Conservation (phyloP, 2,888 invertebrate genomes). For the Acanthopleura granulata region DNA sequence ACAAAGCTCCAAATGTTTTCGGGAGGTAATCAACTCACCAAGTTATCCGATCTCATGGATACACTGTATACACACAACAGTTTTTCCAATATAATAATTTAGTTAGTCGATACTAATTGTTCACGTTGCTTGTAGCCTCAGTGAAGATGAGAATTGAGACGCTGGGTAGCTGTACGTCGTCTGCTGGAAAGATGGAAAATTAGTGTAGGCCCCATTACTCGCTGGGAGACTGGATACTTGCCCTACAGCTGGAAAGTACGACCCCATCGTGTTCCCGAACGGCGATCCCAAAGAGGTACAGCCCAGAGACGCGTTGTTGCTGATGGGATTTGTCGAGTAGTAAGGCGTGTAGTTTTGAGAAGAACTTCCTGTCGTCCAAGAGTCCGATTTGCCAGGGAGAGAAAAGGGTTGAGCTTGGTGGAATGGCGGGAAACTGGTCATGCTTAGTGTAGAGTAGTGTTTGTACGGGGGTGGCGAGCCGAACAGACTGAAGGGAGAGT, state of each 20-base stretch:
- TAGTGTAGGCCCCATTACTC: background rate
- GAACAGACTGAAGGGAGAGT: background rate
- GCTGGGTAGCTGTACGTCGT: background rate
- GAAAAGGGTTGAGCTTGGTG: background rate
- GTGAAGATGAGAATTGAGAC: background rate
- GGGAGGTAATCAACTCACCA: too few relatives aligned
- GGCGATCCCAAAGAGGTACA: background rate
- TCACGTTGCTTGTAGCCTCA: background rate
- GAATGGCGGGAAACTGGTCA: background rate
- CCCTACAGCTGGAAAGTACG: background rate
- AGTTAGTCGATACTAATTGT: too few relatives aligned
- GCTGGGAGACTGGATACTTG: background rate
- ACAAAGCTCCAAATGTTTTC: too few relatives aligned
- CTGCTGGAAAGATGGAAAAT: conserved; percentile 3
- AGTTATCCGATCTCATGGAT: too few relatives aligned
- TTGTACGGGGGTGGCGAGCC: background rate
- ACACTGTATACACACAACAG: too few relatives aligned
- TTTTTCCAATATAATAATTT: too few relatives aligned
- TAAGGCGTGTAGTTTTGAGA: background rate
- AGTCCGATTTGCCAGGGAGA: background rate
- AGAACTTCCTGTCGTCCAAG: background rate
- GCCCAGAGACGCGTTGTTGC: background rate
- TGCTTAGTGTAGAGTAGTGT: background rate
- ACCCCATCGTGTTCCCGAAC: conserved; percentile 1
- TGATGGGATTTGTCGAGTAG: background rate